These are phyloP conservation scores for Bedellia somnulentella DNA, from an alignment of 2,888 invertebrate genomes.

Conservation along the genomic window DNA sequence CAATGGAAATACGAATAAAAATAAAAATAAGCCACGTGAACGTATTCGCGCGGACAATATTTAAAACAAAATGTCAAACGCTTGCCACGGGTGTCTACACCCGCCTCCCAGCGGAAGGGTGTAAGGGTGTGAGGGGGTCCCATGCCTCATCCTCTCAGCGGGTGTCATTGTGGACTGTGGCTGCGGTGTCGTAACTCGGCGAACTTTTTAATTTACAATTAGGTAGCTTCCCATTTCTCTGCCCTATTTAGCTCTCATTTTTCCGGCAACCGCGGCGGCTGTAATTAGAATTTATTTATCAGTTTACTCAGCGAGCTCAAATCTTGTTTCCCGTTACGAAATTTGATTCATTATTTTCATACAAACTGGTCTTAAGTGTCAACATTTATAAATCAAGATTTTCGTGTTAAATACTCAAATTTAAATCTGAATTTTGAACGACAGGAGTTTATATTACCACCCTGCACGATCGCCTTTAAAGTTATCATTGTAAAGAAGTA, in stretches of 20 bases:
- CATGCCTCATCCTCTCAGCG: constrained; percentile 1
- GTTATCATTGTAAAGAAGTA: no score
- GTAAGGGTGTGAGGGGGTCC: constrained; percentile 15
- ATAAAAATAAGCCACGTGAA: constrained; percentile 55
- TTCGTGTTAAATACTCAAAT: no score
- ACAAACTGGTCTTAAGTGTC: no score
- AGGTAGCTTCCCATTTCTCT: constrained; percentile 61
- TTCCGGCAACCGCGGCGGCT: constrained; percentile 44
- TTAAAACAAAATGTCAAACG: constrained; percentile 62
- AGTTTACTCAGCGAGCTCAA: constrained; percentile 1
- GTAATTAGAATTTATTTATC: constrained; percentile 58
- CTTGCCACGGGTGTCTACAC: constrained; percentile 51
- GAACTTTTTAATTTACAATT: constrained; percentile 63
- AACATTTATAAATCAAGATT: no score
- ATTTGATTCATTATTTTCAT: no score
- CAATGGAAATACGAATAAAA: no score
- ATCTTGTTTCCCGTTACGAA: no score
- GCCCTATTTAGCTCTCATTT: constrained; percentile 60
- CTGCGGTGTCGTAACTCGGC: constrained; percentile 61
- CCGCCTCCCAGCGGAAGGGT: constrained; percentile 17
- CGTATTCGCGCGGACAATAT: constrained; percentile 58
- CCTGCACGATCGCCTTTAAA: no score
- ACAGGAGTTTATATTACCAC: no score
- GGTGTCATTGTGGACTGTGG: constrained; percentile 61
- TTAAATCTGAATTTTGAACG: no score